These are phyloP conservation scores for Drosophila kanekoi DNA, from an alignment of 2,888 invertebrate species.

Conservation along the genomic window DNA sequence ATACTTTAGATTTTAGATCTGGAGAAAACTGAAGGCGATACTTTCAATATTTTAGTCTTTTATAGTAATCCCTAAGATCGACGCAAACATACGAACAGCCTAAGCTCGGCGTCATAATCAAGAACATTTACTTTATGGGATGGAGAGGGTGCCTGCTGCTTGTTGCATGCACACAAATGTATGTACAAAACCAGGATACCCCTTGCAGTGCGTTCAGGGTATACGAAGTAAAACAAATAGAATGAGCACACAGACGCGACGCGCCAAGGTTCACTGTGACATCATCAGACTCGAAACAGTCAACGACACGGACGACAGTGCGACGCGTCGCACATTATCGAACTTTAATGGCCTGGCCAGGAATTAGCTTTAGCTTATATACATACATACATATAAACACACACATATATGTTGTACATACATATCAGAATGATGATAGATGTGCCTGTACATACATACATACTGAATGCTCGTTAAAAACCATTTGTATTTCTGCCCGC, in stretches of 20 bases:
- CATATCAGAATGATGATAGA: slow-evolving; percentile 28
- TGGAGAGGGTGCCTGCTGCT: no score
- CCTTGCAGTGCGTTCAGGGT: no score
- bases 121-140: no score
- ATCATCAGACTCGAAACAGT: slow-evolving; percentile 70
- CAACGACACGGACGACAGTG: slow-evolving; percentile 73
- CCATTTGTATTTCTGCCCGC: slow-evolving; percentile 37
- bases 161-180: no score
- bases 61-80: no score
- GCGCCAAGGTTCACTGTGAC: slow-evolving; percentile 74
- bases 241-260: slow-evolving; percentile 47
- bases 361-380: slow-evolving; percentile 72
- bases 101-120: no score
- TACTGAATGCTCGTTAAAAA: slow-evolving; percentile 39
- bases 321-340: slow-evolving; percentile 71
- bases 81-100: no score
- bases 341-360: slow-evolving; percentile 78
- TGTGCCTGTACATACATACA: slow-evolving; percentile 17
- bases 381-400: slow-evolving; percentile 4
- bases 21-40: no score
- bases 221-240: slow-evolving; percentile 5
- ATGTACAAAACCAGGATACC: no score
- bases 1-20: no score
- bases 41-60: no score
- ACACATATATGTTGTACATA: not conserved